Conservation (phyloP, 2,113 vertebrate species). For the Orthonyx spaldingii region DNA sequence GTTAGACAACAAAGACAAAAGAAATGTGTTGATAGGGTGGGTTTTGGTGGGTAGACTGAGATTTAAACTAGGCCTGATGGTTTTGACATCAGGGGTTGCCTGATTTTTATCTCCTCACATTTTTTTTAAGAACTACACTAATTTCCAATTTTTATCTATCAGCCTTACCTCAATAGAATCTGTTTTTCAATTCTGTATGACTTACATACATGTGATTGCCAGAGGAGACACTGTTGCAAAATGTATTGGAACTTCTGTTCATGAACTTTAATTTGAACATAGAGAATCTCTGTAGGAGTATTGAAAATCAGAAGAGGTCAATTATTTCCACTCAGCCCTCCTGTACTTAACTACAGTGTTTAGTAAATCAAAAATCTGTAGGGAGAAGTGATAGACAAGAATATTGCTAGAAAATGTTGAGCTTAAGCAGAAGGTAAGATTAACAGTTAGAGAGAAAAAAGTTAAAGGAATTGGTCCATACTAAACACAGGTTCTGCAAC, state of each 20-base stretch:
- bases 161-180: background rate
- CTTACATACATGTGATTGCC: background rate
- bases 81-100: background rate
- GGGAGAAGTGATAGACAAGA: background rate
- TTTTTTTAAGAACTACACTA: background rate
- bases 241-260: background rate
- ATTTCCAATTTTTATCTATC: background rate
- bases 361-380: background rate
- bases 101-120: background rate
- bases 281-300: background rate
- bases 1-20: background rate
- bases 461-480: background rate
- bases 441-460: background rate
- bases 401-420: background rate
- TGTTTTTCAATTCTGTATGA: background rate
- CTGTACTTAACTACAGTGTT: background rate
- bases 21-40: background rate
- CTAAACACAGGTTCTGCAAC: background rate
- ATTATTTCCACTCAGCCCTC: background rate
- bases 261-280: background rate
- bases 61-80: background rate
- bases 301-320: background rate
- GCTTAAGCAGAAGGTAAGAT: background rate
- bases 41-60: background rate
- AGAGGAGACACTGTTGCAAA: background rate